These are phyloP conservation scores for Tipula helvola DNA, from an alignment of 2,888 invertebrate species.

Conservation along the genomic window DNA sequence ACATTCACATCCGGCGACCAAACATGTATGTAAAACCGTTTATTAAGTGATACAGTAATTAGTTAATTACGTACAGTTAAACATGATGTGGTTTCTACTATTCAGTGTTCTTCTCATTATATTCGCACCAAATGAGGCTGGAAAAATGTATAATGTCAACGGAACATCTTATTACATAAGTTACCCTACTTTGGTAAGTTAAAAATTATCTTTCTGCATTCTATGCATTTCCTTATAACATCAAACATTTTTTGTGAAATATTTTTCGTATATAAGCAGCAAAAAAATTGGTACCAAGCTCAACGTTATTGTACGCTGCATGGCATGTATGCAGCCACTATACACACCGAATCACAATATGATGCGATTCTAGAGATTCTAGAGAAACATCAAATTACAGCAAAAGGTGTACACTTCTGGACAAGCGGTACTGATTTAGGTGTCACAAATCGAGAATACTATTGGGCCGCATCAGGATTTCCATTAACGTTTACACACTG, in stretches of 20 bases:
- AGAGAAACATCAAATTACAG: background rate
- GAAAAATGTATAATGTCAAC: background rate
- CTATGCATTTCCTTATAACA: background rate
- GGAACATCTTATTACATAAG: background rate
- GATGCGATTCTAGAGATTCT: background rate
- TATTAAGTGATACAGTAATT: background rate
- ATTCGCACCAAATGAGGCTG: background rate
- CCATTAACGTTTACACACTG: background rate
- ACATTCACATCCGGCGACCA: background rate
- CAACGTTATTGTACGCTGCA: background rate
- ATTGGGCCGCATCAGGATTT: background rate
- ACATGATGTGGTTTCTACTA: background rate
- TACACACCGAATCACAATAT: background rate
- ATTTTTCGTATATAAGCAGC: background rate
- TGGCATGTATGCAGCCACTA: background rate
- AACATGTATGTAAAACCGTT: background rate
- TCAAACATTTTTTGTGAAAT: background rate
- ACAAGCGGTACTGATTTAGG: background rate
- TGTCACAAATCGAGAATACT: background rate
- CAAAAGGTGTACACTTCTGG: background rate
- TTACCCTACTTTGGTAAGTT: background rate
- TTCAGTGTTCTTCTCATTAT: background rate
- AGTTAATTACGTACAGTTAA: background rate
- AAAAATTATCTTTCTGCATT: background rate
- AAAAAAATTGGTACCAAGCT: background rate